A percentile compares a stretch with the other conserved stretches of the same genome.
Evolutionary conservation across 2,888 invertebrate species (phyloP).

Genomic region (Pinctada fucata): DNA sequence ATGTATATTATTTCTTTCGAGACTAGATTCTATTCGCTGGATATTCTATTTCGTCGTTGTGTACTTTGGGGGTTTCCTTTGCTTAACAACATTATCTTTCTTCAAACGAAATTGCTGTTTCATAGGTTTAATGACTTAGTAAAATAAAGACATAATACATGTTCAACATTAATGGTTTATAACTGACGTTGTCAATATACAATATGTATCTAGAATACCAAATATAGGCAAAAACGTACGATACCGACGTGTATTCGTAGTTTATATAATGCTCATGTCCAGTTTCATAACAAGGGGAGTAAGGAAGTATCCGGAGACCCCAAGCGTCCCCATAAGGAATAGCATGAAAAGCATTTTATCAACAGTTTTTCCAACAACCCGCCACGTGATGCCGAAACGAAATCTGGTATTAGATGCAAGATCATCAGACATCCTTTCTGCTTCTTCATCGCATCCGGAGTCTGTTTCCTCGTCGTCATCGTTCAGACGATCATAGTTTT

Average conservation of each 20-base stretch:
- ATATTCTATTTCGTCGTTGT: too few relatives aligned
- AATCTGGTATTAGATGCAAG: constrained; percentile 15
- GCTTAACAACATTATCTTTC: too few relatives aligned
- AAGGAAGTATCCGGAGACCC: constrained; percentile 26
- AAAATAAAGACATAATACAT: too few relatives aligned
- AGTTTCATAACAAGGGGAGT: constrained; percentile 25
- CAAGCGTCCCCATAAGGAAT: constrained; percentile 31
- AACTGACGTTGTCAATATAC: too few relatives aligned
- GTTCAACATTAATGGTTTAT: too few relatives aligned
- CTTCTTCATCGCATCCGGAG: constrained; percentile 13
- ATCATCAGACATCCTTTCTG: constrained; percentile 16
- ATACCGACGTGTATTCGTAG: background rate
- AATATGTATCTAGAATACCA: too few relatives aligned
- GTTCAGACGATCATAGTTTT: background rate
- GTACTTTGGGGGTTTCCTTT: too few relatives aligned
- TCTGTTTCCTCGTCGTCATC: constrained; percentile 17
- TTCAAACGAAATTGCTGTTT: too few relatives aligned
- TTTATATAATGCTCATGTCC: constrained; percentile 10
- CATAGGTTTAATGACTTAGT: too few relatives aligned
- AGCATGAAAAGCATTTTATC: constrained; percentile 36
- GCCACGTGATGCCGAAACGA: constrained; percentile 36
- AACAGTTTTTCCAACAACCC: constrained; percentile 33
- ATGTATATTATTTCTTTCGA: too few relatives aligned
- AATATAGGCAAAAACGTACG: too few relatives aligned
- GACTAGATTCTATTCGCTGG: too few relatives aligned